Conservation (phyloP, 2,797 vertebrate species). For the Ptychadena robeensis region DNA sequence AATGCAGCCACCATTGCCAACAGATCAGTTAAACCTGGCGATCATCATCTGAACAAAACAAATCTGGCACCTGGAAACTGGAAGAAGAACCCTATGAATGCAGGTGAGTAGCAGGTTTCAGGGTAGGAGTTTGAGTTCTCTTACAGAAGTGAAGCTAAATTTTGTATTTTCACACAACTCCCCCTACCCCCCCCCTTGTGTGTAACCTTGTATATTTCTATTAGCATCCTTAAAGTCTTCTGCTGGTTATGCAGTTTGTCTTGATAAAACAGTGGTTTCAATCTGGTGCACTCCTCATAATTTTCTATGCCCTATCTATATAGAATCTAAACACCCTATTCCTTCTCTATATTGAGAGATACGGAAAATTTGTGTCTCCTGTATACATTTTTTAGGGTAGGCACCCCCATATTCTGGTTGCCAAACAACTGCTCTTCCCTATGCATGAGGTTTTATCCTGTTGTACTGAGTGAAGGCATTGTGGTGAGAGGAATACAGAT, state of each 20-base stretch:
- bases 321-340: neutral
- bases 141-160: no score
- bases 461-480: neutral
- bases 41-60: constrained; percentile 82
- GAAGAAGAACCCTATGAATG: constrained; percentile 87
- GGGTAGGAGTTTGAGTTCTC: no score
- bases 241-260: neutral
- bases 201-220: no score
- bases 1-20: constrained; percentile 83
- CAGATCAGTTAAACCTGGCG: constrained; percentile 87
- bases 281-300: no score
- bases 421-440: no score
- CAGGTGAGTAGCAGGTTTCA: constrained; percentile 78
- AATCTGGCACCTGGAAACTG: constrained; percentile 81
- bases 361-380: neutral
- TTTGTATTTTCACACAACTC: no score
- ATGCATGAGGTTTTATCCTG: neutral
- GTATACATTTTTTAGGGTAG: no score
- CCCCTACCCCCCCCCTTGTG: no score
- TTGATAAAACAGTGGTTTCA: neutral
- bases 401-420: no score
- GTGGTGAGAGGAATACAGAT: neutral
- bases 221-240: no score
- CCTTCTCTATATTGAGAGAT: no score
- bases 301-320: neutral